These are phyloP conservation scores for Chaetophractus vellerosus DNA, from an alignment of 2,797 vertebrate species.

Conservation along the genomic window DNA sequence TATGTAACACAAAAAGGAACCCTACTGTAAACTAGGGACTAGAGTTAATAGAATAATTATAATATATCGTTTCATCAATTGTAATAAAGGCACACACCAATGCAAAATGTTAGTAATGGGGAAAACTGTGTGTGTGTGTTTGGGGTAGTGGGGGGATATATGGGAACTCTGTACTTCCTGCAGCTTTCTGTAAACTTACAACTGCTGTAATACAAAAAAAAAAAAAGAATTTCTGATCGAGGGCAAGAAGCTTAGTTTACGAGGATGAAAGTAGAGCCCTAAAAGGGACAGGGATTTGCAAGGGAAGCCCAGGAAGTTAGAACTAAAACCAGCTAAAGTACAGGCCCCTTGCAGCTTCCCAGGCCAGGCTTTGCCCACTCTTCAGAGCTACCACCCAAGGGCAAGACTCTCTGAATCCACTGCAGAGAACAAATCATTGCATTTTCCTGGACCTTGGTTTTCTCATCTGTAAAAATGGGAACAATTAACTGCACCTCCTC, in stretches of 20 bases:
- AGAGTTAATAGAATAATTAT: too few relatives aligned
- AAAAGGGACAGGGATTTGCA: neutral
- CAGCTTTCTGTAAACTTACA: too few relatives aligned
- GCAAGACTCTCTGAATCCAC: neutral
- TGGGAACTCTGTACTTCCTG: too few relatives aligned
- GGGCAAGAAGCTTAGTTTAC: slow-evolving; percentile 1
- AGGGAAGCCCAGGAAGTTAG: neutral
- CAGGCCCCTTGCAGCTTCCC: neutral
- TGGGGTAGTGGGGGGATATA: too few relatives aligned
- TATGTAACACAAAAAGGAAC: too few relatives aligned
- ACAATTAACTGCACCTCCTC: neutral
- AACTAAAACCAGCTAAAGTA: neutral
- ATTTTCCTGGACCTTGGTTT: neutral
- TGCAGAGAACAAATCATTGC: too few relatives aligned
- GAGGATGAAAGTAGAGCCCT: neutral
- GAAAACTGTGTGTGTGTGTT: too few relatives aligned
- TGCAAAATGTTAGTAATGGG: too few relatives aligned
- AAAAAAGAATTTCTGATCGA: slow-evolving; percentile 12
- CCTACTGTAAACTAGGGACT: too few relatives aligned
- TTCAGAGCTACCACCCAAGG: neutral
- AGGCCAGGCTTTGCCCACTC: neutral
- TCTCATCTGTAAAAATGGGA: neutral
- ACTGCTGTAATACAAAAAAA: too few relatives aligned
- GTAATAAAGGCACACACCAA: too few relatives aligned
- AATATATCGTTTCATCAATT: too few relatives aligned